These are phyloP conservation scores for Hyposmocoma kahamanoa DNA, from an alignment of 1,140 invertebrate genomes.

Conservation along the genomic window DNA sequence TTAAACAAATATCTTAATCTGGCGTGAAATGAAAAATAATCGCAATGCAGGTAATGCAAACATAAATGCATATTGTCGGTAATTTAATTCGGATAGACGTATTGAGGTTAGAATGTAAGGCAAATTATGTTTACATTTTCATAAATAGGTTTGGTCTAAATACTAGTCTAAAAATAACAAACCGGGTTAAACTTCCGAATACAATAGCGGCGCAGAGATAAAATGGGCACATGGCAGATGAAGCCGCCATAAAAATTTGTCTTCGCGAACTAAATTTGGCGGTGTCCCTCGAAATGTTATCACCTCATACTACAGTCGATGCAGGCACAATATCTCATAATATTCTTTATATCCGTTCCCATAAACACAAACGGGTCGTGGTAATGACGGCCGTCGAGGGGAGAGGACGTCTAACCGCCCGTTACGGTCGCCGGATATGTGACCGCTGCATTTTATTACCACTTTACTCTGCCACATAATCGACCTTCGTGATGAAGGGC, in stretches of 20 bases:
- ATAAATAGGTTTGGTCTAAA: background rate
- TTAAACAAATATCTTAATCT: constrained; percentile 41
- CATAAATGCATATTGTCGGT: background rate
- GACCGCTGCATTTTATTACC: constrained; percentile 73
- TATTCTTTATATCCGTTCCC: constrained; percentile 68
- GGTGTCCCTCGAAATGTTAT: constrained; percentile 44
- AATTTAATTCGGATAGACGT: background rate
- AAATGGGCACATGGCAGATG: constrained; percentile 1
- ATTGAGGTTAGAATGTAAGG: background rate
- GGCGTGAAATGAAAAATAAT: constrained; percentile 15
- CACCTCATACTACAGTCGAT: constrained; percentile 61
- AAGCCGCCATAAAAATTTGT: constrained; percentile 43
- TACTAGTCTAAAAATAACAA: too few species aligned
- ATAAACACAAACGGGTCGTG: constrained; percentile 64
- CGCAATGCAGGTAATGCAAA: background rate
- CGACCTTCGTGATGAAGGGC: constrained; percentile 68
- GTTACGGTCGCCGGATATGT: constrained; percentile 66
- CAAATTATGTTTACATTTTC: background rate
- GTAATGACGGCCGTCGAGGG: constrained; percentile 59
- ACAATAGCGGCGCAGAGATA: background rate
- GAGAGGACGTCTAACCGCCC: constrained; percentile 55
- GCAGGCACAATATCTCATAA: constrained; percentile 67
- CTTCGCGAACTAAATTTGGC: constrained; percentile 38
- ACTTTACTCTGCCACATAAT: constrained; percentile 71
- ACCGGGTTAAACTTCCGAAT: too few species aligned